phyloP scores from a whole-genome alignment of 1,140 invertebrate genomes.

The Ostrea denselamellosa region DNA sequence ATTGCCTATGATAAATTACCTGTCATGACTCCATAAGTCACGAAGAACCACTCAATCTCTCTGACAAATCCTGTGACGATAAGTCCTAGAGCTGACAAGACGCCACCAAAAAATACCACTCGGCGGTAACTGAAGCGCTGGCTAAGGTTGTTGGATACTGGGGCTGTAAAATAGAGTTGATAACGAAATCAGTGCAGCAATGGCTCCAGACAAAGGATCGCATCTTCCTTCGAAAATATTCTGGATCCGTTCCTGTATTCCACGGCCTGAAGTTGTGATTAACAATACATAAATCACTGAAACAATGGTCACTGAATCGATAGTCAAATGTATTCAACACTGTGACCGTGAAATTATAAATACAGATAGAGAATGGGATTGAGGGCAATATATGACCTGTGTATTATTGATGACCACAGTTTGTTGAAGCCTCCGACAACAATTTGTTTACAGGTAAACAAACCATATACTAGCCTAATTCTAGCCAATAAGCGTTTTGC shows the following conservation, averaged over 20 bases:
- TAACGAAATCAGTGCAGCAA: neutral
- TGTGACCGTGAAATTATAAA: neutral
- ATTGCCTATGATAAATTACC: conserved; percentile 20
- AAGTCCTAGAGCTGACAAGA: conserved; percentile 39
- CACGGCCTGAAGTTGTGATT: too few species aligned
- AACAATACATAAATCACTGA: neutral
- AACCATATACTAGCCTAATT: too few species aligned
- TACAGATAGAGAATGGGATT: too few species aligned
- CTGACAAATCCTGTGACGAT: conserved; percentile 6
- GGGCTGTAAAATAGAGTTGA: conserved; percentile 8
- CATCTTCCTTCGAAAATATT: too few species aligned
- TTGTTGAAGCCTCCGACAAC: too few species aligned
- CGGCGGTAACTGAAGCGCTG: conserved; percentile 27
- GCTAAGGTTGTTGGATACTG: conserved; percentile 42
- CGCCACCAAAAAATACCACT: conserved; percentile 42
- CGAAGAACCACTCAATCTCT: conserved; percentile 26
- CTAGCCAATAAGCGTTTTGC: too few species aligned
- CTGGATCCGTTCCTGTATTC: too few species aligned
- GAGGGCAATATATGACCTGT: too few species aligned
- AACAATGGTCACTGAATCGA: neutral
- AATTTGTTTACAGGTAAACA: too few species aligned
- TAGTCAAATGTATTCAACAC: neutral
- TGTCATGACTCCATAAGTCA: conserved; percentile 47
- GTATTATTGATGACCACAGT: too few species aligned
- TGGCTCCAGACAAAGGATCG: too few species aligned